A percentile compares a stretch with the other conserved stretches of the same genome.
These are phyloP conservation scores for Sigmodon hispidus DNA, from an alignment of 2,113 vertebrate genomes.

Conservation along the genomic window DNA sequence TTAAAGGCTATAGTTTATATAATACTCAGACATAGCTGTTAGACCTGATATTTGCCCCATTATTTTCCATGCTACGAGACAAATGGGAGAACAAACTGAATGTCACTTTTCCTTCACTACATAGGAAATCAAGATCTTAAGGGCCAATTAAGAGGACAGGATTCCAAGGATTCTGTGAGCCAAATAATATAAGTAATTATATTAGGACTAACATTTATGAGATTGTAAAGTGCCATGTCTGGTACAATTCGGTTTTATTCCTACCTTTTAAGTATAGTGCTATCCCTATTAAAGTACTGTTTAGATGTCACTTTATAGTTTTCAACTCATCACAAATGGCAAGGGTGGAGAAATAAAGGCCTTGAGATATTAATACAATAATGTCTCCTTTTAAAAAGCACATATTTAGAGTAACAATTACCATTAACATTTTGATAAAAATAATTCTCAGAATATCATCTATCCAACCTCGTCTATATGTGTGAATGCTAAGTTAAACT, in stretches of 20 bases:
- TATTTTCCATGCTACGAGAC: not conserved
- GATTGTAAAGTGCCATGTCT: fast-evolving
- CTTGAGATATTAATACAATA: not conserved
- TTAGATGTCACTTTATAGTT: not conserved
- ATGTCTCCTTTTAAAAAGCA: not conserved
- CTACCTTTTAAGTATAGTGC: not conserved
- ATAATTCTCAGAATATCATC: not conserved
- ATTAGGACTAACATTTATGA: not conserved
- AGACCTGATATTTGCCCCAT: not conserved
- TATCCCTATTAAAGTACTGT: not conserved
- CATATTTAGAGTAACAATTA: not conserved
- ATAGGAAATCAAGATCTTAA: not conserved
- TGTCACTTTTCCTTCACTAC: not conserved
- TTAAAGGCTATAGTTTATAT: not conserved
- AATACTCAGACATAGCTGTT: not conserved
- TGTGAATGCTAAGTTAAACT: not conserved
- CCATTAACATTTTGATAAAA: not conserved
- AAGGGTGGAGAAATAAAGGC: not conserved
- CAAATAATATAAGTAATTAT: not conserved
- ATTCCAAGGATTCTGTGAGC: not conserved
- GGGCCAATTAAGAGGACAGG: not conserved
- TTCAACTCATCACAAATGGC: not conserved
- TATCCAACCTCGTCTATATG: not conserved
- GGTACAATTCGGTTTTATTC: not conserved
- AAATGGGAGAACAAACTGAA: not conserved